These are phyloP conservation scores for Montifringilla adamsi DNA, from an alignment of 2,113 vertebrate species.

Conservation along the genomic window DNA sequence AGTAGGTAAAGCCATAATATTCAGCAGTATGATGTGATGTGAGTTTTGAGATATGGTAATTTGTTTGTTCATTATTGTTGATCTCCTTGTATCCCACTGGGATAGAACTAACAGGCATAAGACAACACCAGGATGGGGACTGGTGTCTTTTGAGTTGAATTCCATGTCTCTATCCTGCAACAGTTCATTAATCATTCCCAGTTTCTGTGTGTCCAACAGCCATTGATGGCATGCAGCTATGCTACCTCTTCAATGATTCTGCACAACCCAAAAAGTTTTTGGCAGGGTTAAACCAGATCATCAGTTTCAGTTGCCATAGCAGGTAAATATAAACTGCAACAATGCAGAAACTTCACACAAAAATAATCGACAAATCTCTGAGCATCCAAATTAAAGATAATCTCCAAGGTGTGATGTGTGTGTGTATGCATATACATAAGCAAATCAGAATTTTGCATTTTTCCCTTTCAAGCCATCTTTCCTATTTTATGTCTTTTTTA, in stretches of 20 bases:
- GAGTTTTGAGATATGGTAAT: not conserved
- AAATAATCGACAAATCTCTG: not conserved
- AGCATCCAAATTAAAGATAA: not conserved
- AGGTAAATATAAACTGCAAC: not conserved
- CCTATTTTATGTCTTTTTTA: not conserved
- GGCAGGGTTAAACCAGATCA: not conserved
- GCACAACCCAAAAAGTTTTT: not conserved
- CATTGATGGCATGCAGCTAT: not conserved
- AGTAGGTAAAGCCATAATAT: not conserved
- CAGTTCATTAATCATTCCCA: accelerated
- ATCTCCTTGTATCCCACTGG: not conserved
- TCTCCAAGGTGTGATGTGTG: not conserved
- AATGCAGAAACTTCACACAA: not conserved
- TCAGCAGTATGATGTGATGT: not conserved
- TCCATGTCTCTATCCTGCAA: not conserved
- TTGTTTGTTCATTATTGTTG: not conserved
- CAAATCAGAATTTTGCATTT: not conserved
- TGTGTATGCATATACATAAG: not conserved
- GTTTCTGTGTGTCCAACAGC: not conserved
- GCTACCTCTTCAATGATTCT: not conserved
- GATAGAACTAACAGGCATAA: not conserved
- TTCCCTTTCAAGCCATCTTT: not conserved
- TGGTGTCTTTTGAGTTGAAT: not conserved
- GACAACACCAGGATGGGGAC: not conserved
- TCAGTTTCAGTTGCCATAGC: not conserved